These are phyloP conservation scores for Philopotamus ludificatus DNA, from an alignment of 1,140 invertebrate species.

Conservation along the genomic window DNA sequence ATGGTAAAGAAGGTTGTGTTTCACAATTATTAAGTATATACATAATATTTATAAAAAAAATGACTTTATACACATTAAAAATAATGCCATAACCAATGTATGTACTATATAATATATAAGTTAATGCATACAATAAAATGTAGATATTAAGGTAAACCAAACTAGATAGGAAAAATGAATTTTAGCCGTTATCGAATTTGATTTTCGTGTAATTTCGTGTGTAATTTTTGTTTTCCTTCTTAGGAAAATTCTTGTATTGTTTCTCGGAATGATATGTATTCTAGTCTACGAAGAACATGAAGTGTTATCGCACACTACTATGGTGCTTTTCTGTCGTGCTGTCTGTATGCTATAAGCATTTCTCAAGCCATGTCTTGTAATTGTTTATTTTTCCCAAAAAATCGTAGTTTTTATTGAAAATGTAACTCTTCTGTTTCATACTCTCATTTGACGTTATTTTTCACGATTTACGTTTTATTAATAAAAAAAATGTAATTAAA, in stretches of 20 bases:
- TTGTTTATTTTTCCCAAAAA: neutral
- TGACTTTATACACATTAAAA: constrained; percentile 29
- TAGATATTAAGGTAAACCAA: constrained; percentile 22
- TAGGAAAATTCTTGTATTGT: neutral
- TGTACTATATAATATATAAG: constrained; percentile 11
- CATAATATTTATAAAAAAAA: constrained; percentile 12
- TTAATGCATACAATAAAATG: constrained; percentile 14
- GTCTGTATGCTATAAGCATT: neutral
- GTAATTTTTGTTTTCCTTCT: neutral
- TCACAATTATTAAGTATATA: constrained; percentile 35
- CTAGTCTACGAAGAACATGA: neutral
- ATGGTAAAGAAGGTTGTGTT: constrained; percentile 40
- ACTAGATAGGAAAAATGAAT: constrained; percentile 30
- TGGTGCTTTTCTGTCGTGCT: constrained; percentile 28
- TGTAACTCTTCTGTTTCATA: too few species aligned
- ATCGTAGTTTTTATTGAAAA: neutral
- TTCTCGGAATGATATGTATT: neutral
- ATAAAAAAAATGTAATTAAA: too few species aligned
- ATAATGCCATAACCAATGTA: constrained; percentile 26
- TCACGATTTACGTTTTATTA: too few species aligned
- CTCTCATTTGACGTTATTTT: too few species aligned
- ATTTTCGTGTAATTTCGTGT: neutral
- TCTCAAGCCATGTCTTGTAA: neutral
- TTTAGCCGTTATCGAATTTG: neutral
- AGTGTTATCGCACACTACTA: constrained; percentile 11